These are phyloP conservation scores for Remorina albescens DNA, from an alignment of 2,797 vertebrate genomes.

Conservation along the genomic window DNA sequence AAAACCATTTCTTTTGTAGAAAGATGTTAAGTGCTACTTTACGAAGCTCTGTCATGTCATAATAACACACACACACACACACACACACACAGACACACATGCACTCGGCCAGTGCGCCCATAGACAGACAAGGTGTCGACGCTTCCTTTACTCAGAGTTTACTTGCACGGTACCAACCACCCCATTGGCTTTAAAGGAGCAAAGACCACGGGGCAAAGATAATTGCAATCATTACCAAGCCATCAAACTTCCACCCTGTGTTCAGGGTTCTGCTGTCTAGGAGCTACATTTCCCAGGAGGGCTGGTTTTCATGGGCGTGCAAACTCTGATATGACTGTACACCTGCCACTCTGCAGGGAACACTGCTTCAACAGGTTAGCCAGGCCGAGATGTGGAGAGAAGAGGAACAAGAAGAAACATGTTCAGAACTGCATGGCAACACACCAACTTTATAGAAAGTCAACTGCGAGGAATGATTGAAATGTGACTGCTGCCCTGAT, in stretches of 20 bases:
- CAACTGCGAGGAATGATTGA: slow-evolving; percentile 41
- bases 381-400: slow-evolving; percentile 50
- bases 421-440: slow-evolving; percentile 59
- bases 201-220: slow-evolving; percentile 37
- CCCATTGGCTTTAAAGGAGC: slow-evolving; percentile 34
- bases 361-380: slow-evolving; percentile 60
- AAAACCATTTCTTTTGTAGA: slow-evolving; percentile 38
- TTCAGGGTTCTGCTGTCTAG: slow-evolving; percentile 24
- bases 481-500: slow-evolving; percentile 15
- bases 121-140: slow-evolving; percentile 26
- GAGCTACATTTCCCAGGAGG: slow-evolving; percentile 7
- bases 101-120: background rate
- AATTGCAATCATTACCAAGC: slow-evolving; percentile 49
- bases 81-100: slow-evolving; percentile 10
- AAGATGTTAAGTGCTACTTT: slow-evolving; percentile 46
- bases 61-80: slow-evolving; percentile 32
- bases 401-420: slow-evolving; percentile 71
- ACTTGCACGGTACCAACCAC: slow-evolving; percentile 26
- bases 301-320: slow-evolving; percentile 80
- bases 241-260: slow-evolving; percentile 31
- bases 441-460: slow-evolving; percentile 40
- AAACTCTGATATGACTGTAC: slow-evolving; percentile 40
- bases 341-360: slow-evolving; percentile 67
- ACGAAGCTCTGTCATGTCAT: slow-evolving; percentile 43
- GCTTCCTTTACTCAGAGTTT: slow-evolving; percentile 46